phyloP scores from a whole-genome alignment of 1,140 invertebrate genomes.

The Drosophila kohkoa region DNA sequence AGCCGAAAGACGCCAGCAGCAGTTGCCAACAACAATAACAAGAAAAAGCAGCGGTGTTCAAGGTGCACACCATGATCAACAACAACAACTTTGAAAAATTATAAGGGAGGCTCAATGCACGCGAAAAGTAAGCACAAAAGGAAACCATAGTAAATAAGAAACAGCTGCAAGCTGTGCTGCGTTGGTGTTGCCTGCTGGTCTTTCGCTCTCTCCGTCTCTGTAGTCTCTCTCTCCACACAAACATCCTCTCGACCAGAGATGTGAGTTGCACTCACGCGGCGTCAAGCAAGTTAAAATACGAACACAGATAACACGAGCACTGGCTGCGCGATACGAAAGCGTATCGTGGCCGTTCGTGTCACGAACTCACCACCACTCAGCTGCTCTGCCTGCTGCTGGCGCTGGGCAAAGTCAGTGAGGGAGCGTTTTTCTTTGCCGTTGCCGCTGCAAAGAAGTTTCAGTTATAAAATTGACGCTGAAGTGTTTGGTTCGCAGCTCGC shows the following conservation, averaged over 20 bases:
- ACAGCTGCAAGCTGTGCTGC: conserved; percentile 67
- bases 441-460: conserved; percentile 53
- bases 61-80: conserved; percentile 66
- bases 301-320: neutral
- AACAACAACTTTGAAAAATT: conserved; percentile 50
- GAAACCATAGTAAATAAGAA: conserved; percentile 81
- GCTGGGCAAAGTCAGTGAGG: conserved; percentile 19
- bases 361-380: conserved; percentile 32
- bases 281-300: conserved; percentile 2
- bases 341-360: conserved; percentile 13
- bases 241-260: conserved; percentile 36
- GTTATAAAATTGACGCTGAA: conserved; percentile 69
- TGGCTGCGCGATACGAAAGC: neutral
- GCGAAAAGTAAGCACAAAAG: conserved; percentile 69
- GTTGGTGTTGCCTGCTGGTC: conserved; percentile 16
- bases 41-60: conserved; percentile 54
- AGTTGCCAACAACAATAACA: conserved; percentile 28
- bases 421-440: conserved; percentile 46
- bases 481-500: conserved; percentile 55
- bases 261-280: conserved; percentile 1
- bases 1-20: conserved; percentile 42
- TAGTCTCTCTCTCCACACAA: neutral
- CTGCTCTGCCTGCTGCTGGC: conserved; percentile 50
- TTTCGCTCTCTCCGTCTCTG: conserved; percentile 4
- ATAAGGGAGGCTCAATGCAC: conserved; percentile 77